Percentiles rank a stretch among this genome's conserved stretches.
phyloP scores from a whole-genome alignment of 2,888 invertebrate species.

The Drosophila suboccidentalis region DNA sequence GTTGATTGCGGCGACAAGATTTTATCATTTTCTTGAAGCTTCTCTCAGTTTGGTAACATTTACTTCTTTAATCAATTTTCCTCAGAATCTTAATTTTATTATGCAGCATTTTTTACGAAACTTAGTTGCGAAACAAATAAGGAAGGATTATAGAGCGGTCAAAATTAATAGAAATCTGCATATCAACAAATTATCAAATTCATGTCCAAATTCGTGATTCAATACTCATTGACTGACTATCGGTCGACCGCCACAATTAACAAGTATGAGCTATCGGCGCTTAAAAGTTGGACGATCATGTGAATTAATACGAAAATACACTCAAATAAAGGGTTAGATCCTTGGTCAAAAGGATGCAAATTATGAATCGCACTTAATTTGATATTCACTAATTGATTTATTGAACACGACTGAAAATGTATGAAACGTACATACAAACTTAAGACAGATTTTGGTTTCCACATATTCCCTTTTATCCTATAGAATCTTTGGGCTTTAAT shows the following conservation, averaged over 20 bases:
- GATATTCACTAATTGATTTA: not conserved
- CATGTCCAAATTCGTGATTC: not conserved
- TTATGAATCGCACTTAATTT: not conserved
- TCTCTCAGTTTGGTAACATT: too few relatives aligned
- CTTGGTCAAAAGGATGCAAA: not conserved
- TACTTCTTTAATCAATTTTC: too few relatives aligned
- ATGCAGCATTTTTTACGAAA: too few relatives aligned
- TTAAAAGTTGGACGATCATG: not conserved
- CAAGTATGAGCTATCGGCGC: not conserved
- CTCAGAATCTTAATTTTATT: too few relatives aligned
- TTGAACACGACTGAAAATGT: not conserved
- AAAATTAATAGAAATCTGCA: not conserved
- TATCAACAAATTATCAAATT: not conserved
- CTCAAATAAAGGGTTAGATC: not conserved
- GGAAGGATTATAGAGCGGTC: not conserved
- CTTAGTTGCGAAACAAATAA: too few relatives aligned
- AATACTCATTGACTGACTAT: not conserved
- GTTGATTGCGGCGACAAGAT: too few relatives aligned
- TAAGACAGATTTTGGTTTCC: not conserved
- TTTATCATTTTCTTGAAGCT: too few relatives aligned
- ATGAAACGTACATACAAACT: not conserved
- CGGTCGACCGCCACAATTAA: not conserved
- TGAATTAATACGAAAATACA: not conserved
- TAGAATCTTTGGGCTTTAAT: not conserved
- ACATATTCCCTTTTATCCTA: not conserved